Percentiles rank a stretch among this genome's conserved stretches.
Conservation (phyloP, 2,113 vertebrate species). For the Pontoporia blainvillei region DNA sequence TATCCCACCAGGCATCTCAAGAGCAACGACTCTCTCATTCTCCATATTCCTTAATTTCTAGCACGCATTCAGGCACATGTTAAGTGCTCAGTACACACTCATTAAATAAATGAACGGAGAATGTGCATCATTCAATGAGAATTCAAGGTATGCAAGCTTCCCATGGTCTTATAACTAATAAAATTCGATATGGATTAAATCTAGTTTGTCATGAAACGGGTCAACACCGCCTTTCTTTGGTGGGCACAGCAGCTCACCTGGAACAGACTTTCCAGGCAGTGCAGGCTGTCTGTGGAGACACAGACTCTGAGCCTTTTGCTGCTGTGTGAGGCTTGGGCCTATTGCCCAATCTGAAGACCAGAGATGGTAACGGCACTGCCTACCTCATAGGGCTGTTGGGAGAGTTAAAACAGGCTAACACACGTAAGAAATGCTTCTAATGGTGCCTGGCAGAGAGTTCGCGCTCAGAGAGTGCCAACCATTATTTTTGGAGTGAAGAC, state of each 20-base stretch:
- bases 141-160: background rate
- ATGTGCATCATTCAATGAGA: background rate
- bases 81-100: background rate
- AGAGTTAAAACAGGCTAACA: background rate
- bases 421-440: background rate
- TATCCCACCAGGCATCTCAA: background rate
- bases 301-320: background rate
- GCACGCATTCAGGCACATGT: background rate
- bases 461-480: background rate
- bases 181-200: background rate
- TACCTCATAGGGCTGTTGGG: background rate
- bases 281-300: background rate
- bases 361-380: too few species aligned
- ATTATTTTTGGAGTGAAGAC: background rate
- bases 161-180: background rate
- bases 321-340: background rate
- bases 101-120: background rate
- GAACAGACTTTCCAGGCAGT: background rate
- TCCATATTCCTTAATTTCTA: slow-evolving; percentile 1
- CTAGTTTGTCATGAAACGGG: background rate
- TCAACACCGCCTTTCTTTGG: background rate
- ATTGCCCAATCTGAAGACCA: background rate
- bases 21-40: background rate
- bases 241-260: background rate
- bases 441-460: background rate